These are phyloP conservation scores for Australoheros scitulus DNA, from an alignment of 2,113 vertebrate species.

Conservation along the genomic window DNA sequence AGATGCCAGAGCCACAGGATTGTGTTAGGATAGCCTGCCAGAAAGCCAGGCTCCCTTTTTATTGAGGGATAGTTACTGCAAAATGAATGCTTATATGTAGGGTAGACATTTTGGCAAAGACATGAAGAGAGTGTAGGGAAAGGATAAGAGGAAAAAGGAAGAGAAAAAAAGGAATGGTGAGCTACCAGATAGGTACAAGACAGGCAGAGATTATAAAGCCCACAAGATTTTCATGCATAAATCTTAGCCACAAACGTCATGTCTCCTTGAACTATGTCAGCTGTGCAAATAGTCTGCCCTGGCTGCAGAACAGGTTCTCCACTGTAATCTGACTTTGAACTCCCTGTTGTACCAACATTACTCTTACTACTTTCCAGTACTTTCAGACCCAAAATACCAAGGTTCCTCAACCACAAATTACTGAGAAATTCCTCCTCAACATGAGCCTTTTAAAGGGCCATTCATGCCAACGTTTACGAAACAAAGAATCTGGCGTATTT, in stretches of 20 bases:
- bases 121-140: constrained; percentile 2
- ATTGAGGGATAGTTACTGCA: constrained; percentile 84
- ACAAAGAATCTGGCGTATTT: neutral
- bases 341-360: constrained; percentile 73
- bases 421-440: constrained; percentile 36
- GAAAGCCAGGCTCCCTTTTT: constrained; percentile 85
- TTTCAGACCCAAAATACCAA: constrained; percentile 58
- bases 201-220: constrained; percentile 32
- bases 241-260: constrained; percentile 78
- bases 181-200: constrained; percentile 6
- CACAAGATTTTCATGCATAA: constrained; percentile 81
- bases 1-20: constrained; percentile 82
- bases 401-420: constrained; percentile 67
- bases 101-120: constrained; percentile 75
- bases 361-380: constrained; percentile 69
- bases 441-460: neutral
- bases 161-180: constrained; percentile 27
- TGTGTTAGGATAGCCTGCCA: constrained; percentile 78
- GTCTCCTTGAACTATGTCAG: constrained; percentile 85
- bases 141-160: neutral
- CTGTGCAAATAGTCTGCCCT: constrained; percentile 81
- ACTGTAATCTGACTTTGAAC: constrained; percentile 83
- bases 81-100: constrained; percentile 74
- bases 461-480: constrained; percentile 30
- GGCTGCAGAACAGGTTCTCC: constrained; percentile 82